Evolutionary conservation across 2,888 invertebrate genomes (phyloP), one percentile per base, ranked within the genome.

Genomic region (Zeuzera pyrina): DNA sequence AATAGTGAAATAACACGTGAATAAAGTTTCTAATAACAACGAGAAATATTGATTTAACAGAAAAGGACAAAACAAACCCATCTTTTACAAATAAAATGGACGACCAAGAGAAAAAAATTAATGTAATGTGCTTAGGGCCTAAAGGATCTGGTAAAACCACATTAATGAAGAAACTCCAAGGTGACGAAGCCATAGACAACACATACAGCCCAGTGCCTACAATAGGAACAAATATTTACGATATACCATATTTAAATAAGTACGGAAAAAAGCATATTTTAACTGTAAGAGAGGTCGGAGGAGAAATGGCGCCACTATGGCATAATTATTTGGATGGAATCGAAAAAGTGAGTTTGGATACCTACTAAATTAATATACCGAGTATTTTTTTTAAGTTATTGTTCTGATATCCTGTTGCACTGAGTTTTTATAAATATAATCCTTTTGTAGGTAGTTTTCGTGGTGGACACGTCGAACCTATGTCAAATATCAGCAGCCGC

Each of bases 401-500:
- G n/a, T 10, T 5, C 24, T 10, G 3, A 11, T 24, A 24, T 11
- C 5, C 19, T 19, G n/a, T n/a, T n/a, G n/a, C n/a, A 19, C 19
- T 19, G 5, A 16, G 16, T 7, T 19, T 19, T 19, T 19, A 7
- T 5, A 19, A 19, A 19, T 7, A 7, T 19, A 7, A 19, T 19
- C 8, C 19, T 19, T 19, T 19, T 19, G 19, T 19, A 81, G 83
- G 85, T 94, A 1, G 87, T 94, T 39, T 94, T 90, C 52, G 93
- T 93, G 1, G 90, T 94, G 11, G 94, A 94, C 56, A 89, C 92
- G 0, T 92, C 93, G 7, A 93, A 94, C 73, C 76, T 94, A 23
- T 94, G 94, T 50, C 93, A 93, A 72, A 93, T 94, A 53, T 92
- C 93, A 1, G 92, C 92, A 1, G 92, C 93, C 8, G 92, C 92